Base-by-base conservation (phyloP, 2,888 invertebrate species). In the Tachina grossa region DNA sequence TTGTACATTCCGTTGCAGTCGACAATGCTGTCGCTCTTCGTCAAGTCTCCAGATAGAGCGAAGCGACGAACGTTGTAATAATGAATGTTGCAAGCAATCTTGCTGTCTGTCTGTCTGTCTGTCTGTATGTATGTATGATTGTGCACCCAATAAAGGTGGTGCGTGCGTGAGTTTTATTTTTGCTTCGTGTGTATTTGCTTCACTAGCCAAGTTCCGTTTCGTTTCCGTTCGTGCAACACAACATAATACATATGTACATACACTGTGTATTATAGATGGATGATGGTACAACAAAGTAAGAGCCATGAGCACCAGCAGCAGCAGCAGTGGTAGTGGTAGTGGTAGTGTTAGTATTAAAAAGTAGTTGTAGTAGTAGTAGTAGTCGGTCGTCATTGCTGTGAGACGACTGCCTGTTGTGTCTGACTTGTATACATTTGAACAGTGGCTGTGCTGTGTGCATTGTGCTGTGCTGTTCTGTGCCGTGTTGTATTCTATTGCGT, bases 261-360 rank as follows among this genome's bases (percentile, higher is more conserved):
- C 14, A 45, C 19, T 45, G 45, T 59, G 41, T 41, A 59, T 14
- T 39, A 41, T n/a, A 8, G 14, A n/a, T 49, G 6, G 61, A 19
- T 39, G 41, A 16, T 39, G 41, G 41, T 11, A 57, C 14, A 61
- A 41, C 78, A 78, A 61, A 71, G 87, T 88, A 88, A 82, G 75
- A 71, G 88, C 88, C 86, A 87, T 89, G 89, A 89, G 89, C 87
- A 87, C 87, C 88, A 74, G 31, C 31, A 31, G 1, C 31, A 51
- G 66, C 53, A 65, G 75, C 66, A 61, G 45, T 57, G 78, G 82
- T 65, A 57, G 66, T 51, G 10, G 59, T 78, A 49, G 57, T 41
- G 10, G 59, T 78, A 49, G 57, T 41, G 41, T 31, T 31, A 31
- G 51, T 31, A 45, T 31, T 31, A 31, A 31, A 59, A 65, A 74